Conservation (phyloP, 1,140 invertebrate species). For the Octopus bimaculoides region DNA sequence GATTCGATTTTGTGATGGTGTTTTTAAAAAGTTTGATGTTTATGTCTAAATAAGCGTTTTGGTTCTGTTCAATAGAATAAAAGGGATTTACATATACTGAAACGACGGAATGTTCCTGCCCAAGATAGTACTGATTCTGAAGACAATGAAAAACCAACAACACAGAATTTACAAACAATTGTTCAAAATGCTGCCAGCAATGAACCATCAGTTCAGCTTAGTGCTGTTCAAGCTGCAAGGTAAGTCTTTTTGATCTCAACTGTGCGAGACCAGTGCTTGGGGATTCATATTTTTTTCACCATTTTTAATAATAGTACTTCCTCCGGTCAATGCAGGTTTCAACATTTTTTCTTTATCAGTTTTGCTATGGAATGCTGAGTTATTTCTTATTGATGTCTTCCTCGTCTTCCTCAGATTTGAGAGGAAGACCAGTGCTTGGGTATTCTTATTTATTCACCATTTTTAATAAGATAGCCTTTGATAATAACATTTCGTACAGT, state of each 20-base stretch:
- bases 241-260: slow-evolving; percentile 16
- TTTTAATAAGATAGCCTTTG: too few species aligned
- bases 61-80: slow-evolving; percentile 68
- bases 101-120: slow-evolving; percentile 82
- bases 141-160: slow-evolving; percentile 51
- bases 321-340: too few species aligned
- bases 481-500: too few species aligned
- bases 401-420: too few species aligned
- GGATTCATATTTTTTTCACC: too few species aligned
- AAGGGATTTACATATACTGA: slow-evolving; percentile 91
- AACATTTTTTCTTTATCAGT: too few species aligned
- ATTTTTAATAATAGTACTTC: too few species aligned
- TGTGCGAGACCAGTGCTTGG: too few species aligned
- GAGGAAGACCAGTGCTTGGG: too few species aligned
- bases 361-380: too few species aligned
- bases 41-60: neutral
- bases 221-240: slow-evolving; percentile 58
- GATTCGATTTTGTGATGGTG: neutral
- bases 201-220: slow-evolving; percentile 51
- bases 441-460: too few species aligned
- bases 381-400: too few species aligned
- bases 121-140: slow-evolving; percentile 56
- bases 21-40: neutral
- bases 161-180: slow-evolving; percentile 51
- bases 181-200: slow-evolving; percentile 52